Base-by-base conservation (phyloP, 2,888 invertebrate species). In the Plebejus anna region DNA sequence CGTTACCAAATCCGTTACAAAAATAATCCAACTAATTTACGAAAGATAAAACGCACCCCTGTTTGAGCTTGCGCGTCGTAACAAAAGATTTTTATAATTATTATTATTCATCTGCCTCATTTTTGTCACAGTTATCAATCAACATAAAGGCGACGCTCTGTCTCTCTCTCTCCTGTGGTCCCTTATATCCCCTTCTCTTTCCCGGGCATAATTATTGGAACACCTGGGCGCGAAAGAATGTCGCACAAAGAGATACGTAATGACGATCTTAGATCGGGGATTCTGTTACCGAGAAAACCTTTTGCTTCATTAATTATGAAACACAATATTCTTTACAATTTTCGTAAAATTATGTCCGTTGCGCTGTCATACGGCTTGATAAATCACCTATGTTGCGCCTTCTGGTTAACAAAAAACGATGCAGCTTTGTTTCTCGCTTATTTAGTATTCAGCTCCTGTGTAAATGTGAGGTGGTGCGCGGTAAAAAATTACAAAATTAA, bases 111-210 rank as follows among this genome's bases (percentile, higher is more conserved):
- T 94, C 92, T 92, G 92, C 89, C 89, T 89, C 94, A 91, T 94
- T 94, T 93, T 94, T 94, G 94, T 94, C 94, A 93, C 94, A 94
- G 94, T 94, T 94, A 94, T 94, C 94, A 94, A 94, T 94, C 94
- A 94, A 93, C 89, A 89, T 88, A 87, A 90, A 90, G 90, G 91
- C 87, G 81, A 75, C 84, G 71, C 80, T 82, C 78, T 81, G 76
- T 90, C 89, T 85, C 86, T 83, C 82, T 90, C 88, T 79, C 71
- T 57, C 75, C 47, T 79, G 80, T 66, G 78, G 79, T 81, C 80
- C 78, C 77, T 78, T 78, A 87, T 89, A 81, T 82, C 77, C 80
- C 82, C 80, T 78, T 93, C 92, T 82, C 84, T 82, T 77, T 92
- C 87, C 86, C 86, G 87, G 87, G 89, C 89, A 88, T 92, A 93